A percentile compares a stretch with the other conserved stretches of the same genome.
Conservation (phyloP, 1,140 invertebrate species). For the Drosophila mojavensis region DNA sequence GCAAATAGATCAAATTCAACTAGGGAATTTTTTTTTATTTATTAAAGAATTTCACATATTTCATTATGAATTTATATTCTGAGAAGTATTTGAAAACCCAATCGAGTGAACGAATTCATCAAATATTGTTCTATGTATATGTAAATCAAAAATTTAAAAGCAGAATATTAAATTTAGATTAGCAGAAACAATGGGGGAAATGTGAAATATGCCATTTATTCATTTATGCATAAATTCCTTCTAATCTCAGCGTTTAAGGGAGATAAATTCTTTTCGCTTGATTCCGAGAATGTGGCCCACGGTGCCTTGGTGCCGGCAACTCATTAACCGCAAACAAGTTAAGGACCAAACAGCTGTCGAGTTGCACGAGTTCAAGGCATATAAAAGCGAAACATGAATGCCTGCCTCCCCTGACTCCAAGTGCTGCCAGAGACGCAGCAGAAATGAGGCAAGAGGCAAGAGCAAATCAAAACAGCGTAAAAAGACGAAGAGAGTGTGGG, state of each 20-base stretch:
- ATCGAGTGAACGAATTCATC: too few species aligned
- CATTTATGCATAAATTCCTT: constrained; percentile 1
- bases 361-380: constrained; percentile 25
- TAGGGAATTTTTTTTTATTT: too few species aligned
- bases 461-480: constrained; percentile 78
- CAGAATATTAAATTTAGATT: neutral
- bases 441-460: constrained; percentile 43
- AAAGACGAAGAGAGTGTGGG: constrained; percentile 32
- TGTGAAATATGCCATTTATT: neutral
- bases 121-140: too few species aligned
- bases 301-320: constrained; percentile 41
- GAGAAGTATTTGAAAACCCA: too few species aligned
- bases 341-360: constrained; percentile 65
- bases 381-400: constrained; percentile 36
- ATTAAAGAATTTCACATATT: too few species aligned
- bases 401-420: neutral
- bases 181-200: neutral
- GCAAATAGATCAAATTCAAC: neutral
- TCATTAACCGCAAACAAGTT: constrained; percentile 62
- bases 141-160: too few species aligned
- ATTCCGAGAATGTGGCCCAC: constrained; percentile 32
- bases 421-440: neutral
- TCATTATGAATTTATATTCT: too few species aligned
- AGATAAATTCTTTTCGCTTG: neutral
- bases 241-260: neutral